Conservation (phyloP, 1,140 invertebrate genomes). For the Pararge aegeria region DNA sequence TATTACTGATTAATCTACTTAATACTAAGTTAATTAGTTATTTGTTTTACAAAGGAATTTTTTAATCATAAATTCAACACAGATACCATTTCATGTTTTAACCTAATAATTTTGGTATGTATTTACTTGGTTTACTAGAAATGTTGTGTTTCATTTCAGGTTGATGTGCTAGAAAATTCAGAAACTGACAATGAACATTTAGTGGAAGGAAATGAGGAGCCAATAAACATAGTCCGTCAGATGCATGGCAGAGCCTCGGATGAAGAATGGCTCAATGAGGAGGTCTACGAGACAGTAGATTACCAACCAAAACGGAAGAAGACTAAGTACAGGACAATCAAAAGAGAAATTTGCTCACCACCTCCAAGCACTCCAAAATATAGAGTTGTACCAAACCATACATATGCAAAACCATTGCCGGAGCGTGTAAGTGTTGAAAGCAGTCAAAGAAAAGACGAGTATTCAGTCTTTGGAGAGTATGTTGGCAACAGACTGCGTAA, state of each 20-base stretch:
- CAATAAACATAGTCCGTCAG: constrained; percentile 54
- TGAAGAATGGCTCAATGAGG: constrained; percentile 70
- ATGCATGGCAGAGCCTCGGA: constrained; percentile 50
- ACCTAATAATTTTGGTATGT: too few relatives aligned
- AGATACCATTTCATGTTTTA: too few relatives aligned
- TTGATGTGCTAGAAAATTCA: constrained; percentile 55
- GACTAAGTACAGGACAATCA: constrained; percentile 54
- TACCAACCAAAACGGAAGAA: constrained; percentile 53
- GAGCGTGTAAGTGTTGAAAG: constrained; percentile 42
- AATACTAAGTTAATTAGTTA: too few relatives aligned
- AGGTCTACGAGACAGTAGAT: constrained; percentile 52
- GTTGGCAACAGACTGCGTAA: constrained; percentile 67
- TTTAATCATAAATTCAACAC: too few relatives aligned
- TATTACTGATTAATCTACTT: too few relatives aligned
- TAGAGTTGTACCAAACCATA: constrained; percentile 28
- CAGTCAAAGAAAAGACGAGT: constrained; percentile 52
- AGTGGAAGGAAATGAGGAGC: constrained; percentile 44
- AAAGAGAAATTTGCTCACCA: constrained; percentile 53
- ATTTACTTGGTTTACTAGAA: background rate
- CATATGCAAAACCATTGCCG: constrained; percentile 31
- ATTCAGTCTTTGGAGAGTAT: constrained; percentile 64
- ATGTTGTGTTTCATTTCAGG: constrained; percentile 43
- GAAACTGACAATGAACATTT: constrained; percentile 49
- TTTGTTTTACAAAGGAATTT: too few relatives aligned
- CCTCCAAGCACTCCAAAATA: constrained; percentile 37